Conservation (phyloP, 2,888 invertebrate genomes). For the Thymelicus lineola region DNA sequence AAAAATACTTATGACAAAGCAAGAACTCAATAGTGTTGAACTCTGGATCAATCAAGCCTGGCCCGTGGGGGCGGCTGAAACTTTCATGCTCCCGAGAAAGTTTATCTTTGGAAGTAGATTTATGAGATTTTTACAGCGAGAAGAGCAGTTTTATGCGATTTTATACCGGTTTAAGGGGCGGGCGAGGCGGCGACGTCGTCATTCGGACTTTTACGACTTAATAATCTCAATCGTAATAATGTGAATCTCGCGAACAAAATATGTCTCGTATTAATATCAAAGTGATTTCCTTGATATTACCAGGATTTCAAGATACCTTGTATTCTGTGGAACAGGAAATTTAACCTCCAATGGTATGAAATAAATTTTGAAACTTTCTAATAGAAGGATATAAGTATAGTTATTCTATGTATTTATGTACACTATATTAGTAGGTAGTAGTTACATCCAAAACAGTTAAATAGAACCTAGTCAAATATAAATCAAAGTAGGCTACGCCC, state of each 20-base stretch:
- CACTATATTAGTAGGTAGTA: too few species aligned
- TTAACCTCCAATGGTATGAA: too few species aligned
- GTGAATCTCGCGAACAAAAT: constrained; percentile 1
- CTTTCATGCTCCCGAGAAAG: constrained; percentile 54
- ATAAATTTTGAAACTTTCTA: too few species aligned
- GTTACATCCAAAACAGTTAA: too few species aligned
- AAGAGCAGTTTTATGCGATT: constrained; percentile 25
- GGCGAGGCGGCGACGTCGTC: constrained; percentile 9
- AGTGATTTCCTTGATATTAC: neutral
- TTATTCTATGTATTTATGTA: too few species aligned
- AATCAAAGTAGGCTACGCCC: too few species aligned
- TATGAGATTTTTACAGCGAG: constrained; percentile 53
- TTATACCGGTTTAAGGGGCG: constrained; percentile 18
- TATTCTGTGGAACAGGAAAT: too few species aligned
- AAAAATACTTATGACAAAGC: neutral
- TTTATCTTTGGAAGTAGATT: constrained; percentile 58
- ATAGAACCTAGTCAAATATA: too few species aligned
- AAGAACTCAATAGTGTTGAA: neutral
- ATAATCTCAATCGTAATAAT: constrained; percentile 3
- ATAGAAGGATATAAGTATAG: too few species aligned
- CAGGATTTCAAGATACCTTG: too few species aligned
- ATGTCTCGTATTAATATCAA: neutral
- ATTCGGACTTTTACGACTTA: constrained; percentile 7
- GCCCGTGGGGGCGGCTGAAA: constrained; percentile 45
- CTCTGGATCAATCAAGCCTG: constrained; percentile 4